Base-by-base conservation (phyloP, 2,888 invertebrate species). In the Pollenia labialis region DNA sequence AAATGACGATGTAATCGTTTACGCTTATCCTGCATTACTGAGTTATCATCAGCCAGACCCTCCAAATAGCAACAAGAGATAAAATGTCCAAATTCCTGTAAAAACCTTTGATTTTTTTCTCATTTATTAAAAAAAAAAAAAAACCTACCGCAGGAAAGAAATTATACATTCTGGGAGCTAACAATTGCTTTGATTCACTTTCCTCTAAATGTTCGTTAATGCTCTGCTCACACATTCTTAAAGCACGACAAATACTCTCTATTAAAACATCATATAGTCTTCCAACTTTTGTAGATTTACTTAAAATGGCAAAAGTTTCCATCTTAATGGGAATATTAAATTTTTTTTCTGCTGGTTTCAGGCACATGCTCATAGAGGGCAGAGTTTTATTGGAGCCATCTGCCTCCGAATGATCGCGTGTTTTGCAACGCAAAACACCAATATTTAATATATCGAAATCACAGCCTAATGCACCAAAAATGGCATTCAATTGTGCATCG, bases 251-350 rank as follows among this genome's bases (percentile, higher is more conserved):
- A 44, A 96, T 95, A 84, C 96, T 96, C 91, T 97, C 97, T 7
- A 97, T 95, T 7, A 97, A 93, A 88, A 96, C 95, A 87, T 95
- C 95, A 92, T 97, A 97, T 1, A 97, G 91, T 60, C 96, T 95
- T 81, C 94, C 93, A 0, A 96, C 92, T 90, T 95, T 95, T 0
- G 95, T 95, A 88, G 95, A 95, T 79, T 95, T 94, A 90, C 95
- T 95, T 10, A 97, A 95, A 91, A 97, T 94, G 1, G 96, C 96
- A 90, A 97, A 93, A 0, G 96, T 95, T 92, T 97, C 97, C 84
- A 97, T 94, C 90, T 95, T 94, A 60, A 96, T 91, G 12, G 95
- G 95, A 92, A 96, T 95, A 18, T 90, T 88, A 4, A 91, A 88
- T 69, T 90, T 92, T 6, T 84, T 86, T 9, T 93, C 93, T 16